phyloP scores from a whole-genome alignment of 2,888 invertebrate genomes.

The Yponomeuta malinellus region DNA sequence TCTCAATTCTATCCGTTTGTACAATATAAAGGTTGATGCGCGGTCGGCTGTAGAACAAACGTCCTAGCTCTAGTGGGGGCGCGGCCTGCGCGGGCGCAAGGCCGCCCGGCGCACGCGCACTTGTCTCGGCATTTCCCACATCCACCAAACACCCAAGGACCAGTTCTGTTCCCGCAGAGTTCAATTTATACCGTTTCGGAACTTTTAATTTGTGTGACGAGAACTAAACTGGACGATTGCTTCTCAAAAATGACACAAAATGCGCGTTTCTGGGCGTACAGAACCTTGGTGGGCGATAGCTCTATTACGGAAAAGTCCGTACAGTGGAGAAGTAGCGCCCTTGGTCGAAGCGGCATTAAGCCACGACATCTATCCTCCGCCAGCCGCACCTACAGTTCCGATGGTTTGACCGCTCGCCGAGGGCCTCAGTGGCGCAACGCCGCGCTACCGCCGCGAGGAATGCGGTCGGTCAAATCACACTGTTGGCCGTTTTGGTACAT shows the following conservation, averaged over 20 bases:
- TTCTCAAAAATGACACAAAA: too few relatives aligned
- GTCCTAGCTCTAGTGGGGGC: background rate
- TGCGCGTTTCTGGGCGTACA: too few relatives aligned
- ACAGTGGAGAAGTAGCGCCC: too few relatives aligned
- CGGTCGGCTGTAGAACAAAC: background rate
- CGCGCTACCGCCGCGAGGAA: background rate
- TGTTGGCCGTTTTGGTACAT: constrained; percentile 1
- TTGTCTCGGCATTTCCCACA: constrained; percentile 5
- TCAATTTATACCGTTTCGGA: background rate
- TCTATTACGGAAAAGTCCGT: too few relatives aligned
- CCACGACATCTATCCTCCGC: background rate
- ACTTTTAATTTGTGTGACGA: background rate
- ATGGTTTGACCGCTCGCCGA: constrained; percentile 1
- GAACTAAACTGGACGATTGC: background rate
- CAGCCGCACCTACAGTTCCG: constrained; percentile 11
- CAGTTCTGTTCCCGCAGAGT: background rate
- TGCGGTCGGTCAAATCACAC: background rate
- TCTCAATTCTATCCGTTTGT: too few relatives aligned
- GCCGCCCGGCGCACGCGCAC: constrained; percentile 18
- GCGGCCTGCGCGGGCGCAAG: constrained; percentile 17
- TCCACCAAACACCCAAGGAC: background rate
- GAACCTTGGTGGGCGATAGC: too few relatives aligned
- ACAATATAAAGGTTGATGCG: too few relatives aligned
- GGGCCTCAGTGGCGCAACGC: background rate
- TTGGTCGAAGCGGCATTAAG: background rate